Base-by-base conservation (phyloP, 2,113 vertebrate species). In the Nesoenas mayeri region DNA sequence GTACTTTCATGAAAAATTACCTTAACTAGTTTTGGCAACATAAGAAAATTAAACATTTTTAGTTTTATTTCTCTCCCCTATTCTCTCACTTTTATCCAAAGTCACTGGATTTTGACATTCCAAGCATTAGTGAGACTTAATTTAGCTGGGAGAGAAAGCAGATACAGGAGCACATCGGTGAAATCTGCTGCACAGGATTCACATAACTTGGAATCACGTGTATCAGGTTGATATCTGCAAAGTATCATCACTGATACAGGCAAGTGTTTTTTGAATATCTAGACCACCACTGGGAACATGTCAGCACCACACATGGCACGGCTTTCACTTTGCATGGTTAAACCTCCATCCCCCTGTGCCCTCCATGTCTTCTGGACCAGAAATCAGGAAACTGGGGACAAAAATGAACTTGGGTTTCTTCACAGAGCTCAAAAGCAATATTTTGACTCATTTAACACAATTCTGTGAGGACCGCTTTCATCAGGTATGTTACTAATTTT, bases 201-300 rank as follows among this genome's bases (percentile, higher is more conserved):
- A 42, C 3, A 12, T 19, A 15, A 65, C 20, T n/a, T 70, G 32
- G 19, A 70, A 51, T 20, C 0, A 0, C 9, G 9, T 36, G 22
- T 47, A 40, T 44, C 44, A 40, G 38, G 38, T 40, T 88, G 61
- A 24, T 48, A 42, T 34, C 44, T 42, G 48, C 14, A 61, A 48
- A 12, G 3, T 58, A 31, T 22, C 18, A 8, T 15, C 24, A 25
- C 21, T 50, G 22, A 22, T 7, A 8, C n/a, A 3, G 22, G 4
- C 4, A 6, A 51, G 24, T 57, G 47, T 31, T 64, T 87, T 57
- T 77, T 57, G 71, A 44, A 56, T 32, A 34, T 8, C 9, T 31
- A 71, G 58, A 40, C 15, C 31, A 32, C 16, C n/a, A 48, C 15
- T 11, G 12, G 25, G 53, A 58, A 22, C 7, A 6, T 4, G 10